Evolutionary conservation across 2,888 invertebrate species (phyloP).

Genomic region (Caenorhabditis sp.): DNA sequence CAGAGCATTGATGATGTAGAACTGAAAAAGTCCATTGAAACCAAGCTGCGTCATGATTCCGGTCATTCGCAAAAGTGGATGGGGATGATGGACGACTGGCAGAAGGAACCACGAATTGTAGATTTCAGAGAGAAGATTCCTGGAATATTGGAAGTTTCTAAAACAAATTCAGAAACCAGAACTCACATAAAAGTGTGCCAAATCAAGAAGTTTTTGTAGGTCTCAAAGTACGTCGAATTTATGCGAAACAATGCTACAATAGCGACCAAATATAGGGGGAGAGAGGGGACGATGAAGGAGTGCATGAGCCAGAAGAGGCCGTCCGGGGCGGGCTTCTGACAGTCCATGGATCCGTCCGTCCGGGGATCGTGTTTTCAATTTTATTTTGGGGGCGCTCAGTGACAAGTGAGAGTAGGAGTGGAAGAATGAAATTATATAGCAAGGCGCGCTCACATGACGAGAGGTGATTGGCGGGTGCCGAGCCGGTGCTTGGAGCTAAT

Average conservation of each 20-base stretch:
- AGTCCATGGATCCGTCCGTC: too few species aligned
- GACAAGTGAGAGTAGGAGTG: too few species aligned
- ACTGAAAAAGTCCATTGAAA: slow-evolving; percentile 28
- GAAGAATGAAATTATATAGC: too few species aligned
- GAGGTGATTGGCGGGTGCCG: too few species aligned
- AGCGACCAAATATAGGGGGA: slow-evolving; percentile 9
- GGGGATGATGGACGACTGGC: slow-evolving; percentile 30
- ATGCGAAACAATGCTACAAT: slow-evolving; percentile 8
- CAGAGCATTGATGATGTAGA: slow-evolving; percentile 15
- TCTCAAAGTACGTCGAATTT: slow-evolving; percentile 15
- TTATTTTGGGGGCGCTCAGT: too few species aligned
- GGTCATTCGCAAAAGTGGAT: slow-evolving; percentile 21
- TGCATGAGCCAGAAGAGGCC: too few species aligned
- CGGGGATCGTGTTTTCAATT: too few species aligned
- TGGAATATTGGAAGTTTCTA: too few species aligned
- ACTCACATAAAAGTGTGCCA: slow-evolving; percentile 29
- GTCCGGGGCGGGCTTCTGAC: too few species aligned
- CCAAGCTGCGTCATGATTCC: slow-evolving; percentile 11
- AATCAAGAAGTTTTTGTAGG: slow-evolving; percentile 26
- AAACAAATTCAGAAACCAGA: too few species aligned
- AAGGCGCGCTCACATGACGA: too few species aligned
- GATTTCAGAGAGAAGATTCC: slow-evolving; percentile 20
- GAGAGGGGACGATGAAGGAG: slow-evolving; percentile 2
- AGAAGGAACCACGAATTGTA: slow-evolving; percentile 26
- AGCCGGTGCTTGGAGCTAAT: too few species aligned